Evolutionary conservation across 1,140 invertebrate species (phyloP), one percentile per base, ranked within the genome.

Genomic region (Lycorma delicatula): DNA sequence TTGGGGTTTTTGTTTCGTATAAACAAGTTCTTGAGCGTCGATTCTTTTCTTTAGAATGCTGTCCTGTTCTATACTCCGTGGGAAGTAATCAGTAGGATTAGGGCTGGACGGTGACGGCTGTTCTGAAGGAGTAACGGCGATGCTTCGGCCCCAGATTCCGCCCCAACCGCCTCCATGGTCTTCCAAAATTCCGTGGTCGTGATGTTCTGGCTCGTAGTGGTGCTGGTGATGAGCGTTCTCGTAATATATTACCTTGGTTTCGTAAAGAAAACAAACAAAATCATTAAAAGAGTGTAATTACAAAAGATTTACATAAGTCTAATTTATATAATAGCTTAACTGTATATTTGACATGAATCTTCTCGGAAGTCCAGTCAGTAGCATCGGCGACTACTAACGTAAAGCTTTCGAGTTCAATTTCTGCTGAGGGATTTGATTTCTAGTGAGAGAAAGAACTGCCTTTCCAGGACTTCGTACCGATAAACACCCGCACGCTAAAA

Each of bases 151-250:
- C 66, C 66, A 68, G 9, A 67, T 50, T 29, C 62, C 58, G 22
- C 62, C 59, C 13, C 66, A 60, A 47, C 57, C 54, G 11, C 56
- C 63, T 36, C 50, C 34, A 36, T 64, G 63, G 7, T 63, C 62
- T 2, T 65, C 61, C 31, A 62, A 60, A n/a, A 64, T 62, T 1
- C 48, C 36, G 59, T 65, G 62, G 48, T 66, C 62, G 36, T 64
- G 62, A 34, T 62, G 62, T 47, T 68, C 65, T 31, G 62, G 60
- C 51, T 68, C 65, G 34, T 68, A 66, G 54, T 65, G 63, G 48
- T 67, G 66, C 29, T 65, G 64, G 31, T 67, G 66, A 38, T 67
- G 66, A 34, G 65, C 66, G 29, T 68, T 68, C 48, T 68, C 66
- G 56, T 68, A 67, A 50, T 67, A 68, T 26, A 68, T 65, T 9